Conservation (phyloP, 2,797 vertebrate genomes). For the Podarcis siculus region DNA sequence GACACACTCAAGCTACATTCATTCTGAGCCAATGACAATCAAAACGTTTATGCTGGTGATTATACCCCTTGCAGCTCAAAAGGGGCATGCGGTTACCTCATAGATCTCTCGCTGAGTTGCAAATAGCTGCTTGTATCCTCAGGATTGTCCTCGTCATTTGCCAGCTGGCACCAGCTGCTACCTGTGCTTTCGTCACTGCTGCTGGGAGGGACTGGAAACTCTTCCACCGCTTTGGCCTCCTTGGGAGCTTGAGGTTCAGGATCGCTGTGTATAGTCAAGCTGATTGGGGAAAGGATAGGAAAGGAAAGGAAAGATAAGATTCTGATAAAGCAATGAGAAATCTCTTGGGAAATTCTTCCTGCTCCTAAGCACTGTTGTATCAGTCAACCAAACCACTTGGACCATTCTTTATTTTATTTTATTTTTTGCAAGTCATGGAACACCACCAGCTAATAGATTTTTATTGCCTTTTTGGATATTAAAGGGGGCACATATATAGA, state of each 20-base stretch:
- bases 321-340: neutral
- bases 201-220: constrained; percentile 85
- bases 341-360: neutral
- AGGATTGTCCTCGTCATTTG: constrained; percentile 91
- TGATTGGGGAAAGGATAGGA: constrained; percentile 81
- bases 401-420: neutral
- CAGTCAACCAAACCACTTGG: neutral
- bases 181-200: constrained; percentile 96
- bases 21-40: rapidly evolving
- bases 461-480: neutral
- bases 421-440: neutral
- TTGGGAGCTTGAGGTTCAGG: constrained; percentile 65
- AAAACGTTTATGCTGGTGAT: neutral
- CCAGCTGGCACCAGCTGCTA: constrained; percentile 97
- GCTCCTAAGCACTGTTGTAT: neutral
- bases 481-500: neutral
- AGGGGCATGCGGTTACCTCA: constrained; percentile 77
- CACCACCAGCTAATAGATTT: neutral
- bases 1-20: constrained; percentile 9
- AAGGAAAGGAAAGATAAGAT: constrained; percentile 73
- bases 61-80: neutral
- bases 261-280: constrained; percentile 78
- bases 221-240: constrained; percentile 79
- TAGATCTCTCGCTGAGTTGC: constrained; percentile 94
- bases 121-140: constrained; percentile 97